phyloP scores from a whole-genome alignment of 2,797 vertebrate species.

The Argyrosomus regius region DNA sequence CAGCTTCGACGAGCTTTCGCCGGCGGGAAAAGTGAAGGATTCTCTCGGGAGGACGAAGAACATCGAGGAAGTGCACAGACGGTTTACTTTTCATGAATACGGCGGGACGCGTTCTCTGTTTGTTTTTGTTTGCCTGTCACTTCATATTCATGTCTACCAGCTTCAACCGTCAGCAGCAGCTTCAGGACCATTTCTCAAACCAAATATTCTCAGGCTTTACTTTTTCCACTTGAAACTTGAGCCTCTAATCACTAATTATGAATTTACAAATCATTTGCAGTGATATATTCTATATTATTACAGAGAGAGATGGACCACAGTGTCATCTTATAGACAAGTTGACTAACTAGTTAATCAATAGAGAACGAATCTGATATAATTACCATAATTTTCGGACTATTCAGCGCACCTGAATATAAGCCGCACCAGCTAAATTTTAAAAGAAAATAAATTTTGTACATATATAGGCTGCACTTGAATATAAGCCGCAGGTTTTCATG shows the following conservation, averaged over 20 bases:
- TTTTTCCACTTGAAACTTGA: neutral
- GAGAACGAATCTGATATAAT: too few species aligned
- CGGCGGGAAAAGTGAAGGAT: neutral
- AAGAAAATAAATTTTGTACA: too few species aligned
- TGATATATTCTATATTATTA: neutral
- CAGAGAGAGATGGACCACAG: too few species aligned
- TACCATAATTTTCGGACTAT: too few species aligned
- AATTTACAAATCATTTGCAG: neutral
- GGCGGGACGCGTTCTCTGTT: neutral
- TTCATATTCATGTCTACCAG: neutral
- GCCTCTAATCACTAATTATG: neutral
- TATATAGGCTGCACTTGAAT: too few species aligned
- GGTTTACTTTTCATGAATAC: constrained; percentile 11
- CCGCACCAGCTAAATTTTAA: too few species aligned
- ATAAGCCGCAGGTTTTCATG: too few species aligned
- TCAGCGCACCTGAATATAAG: too few species aligned
- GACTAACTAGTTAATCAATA: too few species aligned
- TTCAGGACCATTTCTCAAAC: too few species aligned
- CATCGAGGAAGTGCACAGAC: constrained; percentile 21
- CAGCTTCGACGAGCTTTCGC: constrained; percentile 9
- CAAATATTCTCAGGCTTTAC: neutral
- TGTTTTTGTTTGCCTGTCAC: neutral
- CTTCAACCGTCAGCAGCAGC: neutral
- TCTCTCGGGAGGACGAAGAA: constrained; percentile 21
- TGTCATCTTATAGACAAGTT: too few species aligned